phyloP scores from a whole-genome alignment of 2,888 invertebrate genomes.

The Portevinia maculata region DNA sequence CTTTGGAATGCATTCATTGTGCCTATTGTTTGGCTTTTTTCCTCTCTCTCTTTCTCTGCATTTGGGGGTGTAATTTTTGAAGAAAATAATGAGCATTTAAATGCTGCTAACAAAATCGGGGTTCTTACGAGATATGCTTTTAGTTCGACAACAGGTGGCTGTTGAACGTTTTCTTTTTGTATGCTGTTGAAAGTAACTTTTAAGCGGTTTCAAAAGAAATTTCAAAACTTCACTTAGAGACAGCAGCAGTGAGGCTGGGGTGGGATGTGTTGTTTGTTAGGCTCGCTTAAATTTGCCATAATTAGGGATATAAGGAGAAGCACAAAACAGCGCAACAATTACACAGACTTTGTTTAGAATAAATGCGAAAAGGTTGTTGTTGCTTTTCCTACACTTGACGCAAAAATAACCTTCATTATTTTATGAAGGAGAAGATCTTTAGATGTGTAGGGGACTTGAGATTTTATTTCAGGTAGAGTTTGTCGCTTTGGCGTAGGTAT shows the following conservation, averaged over 20 bases:
- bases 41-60: no score
- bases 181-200: constrained; percentile 26
- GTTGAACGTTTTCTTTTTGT: constrained; percentile 16
- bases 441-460: background rate
- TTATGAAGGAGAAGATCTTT: background rate
- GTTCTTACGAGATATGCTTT: constrained; percentile 9
- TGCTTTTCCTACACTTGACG: background rate
- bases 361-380: background rate
- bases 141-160: constrained; percentile 46
- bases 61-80: constrained; percentile 41
- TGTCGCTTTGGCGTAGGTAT: background rate
- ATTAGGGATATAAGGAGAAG: background rate
- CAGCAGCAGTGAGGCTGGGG: constrained; percentile 15
- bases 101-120: constrained; percentile 16
- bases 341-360: background rate
- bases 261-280: no score
- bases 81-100: constrained; percentile 64
- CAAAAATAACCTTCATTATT: background rate
- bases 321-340: background rate
- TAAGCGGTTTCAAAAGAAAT: constrained; percentile 49
- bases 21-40: constrained; percentile 26
- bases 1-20: background rate
- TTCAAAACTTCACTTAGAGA: constrained; percentile 56
- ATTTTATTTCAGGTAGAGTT: background rate
- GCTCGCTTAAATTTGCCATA: constrained; percentile 8